Evolutionary conservation across 2,797 vertebrate species (phyloP).

Genomic region (Catharus ustulatus): DNA sequence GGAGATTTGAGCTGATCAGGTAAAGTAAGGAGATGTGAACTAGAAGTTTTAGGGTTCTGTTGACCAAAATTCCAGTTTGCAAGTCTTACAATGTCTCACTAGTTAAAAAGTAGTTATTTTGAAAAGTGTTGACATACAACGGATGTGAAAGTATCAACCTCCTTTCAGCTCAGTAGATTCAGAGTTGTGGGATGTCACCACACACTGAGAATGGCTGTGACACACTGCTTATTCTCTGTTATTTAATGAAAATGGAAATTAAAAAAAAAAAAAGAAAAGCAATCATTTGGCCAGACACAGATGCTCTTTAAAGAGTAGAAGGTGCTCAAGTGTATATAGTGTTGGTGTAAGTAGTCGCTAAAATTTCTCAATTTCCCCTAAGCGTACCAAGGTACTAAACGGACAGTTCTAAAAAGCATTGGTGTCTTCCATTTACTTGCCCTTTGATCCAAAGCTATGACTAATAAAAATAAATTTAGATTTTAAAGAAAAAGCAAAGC

Average conservation of each 20-base stretch:
- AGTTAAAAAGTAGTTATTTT: neutral
- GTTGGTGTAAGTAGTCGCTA: neutral
- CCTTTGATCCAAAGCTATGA: neutral
- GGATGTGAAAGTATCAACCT: neutral
- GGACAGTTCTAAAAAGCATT: neutral
- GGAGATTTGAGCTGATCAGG: neutral
- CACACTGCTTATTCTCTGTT: neutral
- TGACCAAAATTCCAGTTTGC: neutral
- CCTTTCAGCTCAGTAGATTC: neutral
- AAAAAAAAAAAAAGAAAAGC: neutral
- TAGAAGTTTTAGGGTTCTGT: neutral
- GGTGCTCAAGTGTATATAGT: neutral
- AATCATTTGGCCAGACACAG: neutral
- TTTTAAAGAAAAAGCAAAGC: neutral
- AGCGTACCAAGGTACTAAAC: neutral
- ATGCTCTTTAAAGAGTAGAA: neutral
- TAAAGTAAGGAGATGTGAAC: neutral
- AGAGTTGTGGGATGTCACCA: neutral
- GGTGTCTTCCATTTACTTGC: neutral
- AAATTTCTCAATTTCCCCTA: neutral
- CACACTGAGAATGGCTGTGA: neutral
- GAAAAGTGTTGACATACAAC: accelerated
- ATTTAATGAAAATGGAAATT: neutral
- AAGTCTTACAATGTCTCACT: neutral
- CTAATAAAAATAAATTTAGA: neutral